Base-by-base conservation (phyloP, 2,113 vertebrate species). In the Rallus limicola region DNA sequence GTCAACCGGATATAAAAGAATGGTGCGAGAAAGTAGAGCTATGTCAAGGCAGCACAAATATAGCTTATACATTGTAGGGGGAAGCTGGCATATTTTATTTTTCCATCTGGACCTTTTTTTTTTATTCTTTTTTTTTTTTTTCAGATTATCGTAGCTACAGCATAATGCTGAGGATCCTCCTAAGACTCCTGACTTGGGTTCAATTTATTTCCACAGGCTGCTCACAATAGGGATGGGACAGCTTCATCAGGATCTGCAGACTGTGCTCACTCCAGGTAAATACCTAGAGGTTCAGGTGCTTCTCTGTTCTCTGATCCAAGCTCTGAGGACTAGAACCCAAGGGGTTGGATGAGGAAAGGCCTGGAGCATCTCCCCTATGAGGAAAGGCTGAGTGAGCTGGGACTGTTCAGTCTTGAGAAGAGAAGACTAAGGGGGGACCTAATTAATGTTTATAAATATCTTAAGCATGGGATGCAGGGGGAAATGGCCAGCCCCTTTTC, bases 1-100 rank as follows among this genome's bases (percentile, higher is more conserved):
- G 77, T 91, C 93, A 91, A 80, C 91, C 88, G 95, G 95, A 95
- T 92, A 64, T 72, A 63, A 92, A 95, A 93, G 93, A 95, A 93
- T 80, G 91, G 95, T 83, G 95, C 3, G 53, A 93, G 95, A 93
- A 95, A 95, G 85, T 48, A 21, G 46, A 91, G 95, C 91, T 53
- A 50, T 91, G 95, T 91, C 93, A 36, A 76, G 64, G 85, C 93
- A 95, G 91, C 91, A 86, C 91, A 91, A 83, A 89, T 82, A 71
- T 42, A 83, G 91, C 81, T 71, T 71, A 42, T n/a, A 60, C 1
- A 0, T 56, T 63, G 63, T 16, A 68, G 81, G 80, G 87, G 77
- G 72, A 83, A 83, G 63, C 21, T 86, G 95, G 91, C n/a, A 83
- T 80, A 42, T 63, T 80, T 68, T 65, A 42, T 83, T 96, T 93